Evolutionary conservation across 1,140 invertebrate genomes (phyloP).

Genomic region (Stegodyphus mimosarum): DNA sequence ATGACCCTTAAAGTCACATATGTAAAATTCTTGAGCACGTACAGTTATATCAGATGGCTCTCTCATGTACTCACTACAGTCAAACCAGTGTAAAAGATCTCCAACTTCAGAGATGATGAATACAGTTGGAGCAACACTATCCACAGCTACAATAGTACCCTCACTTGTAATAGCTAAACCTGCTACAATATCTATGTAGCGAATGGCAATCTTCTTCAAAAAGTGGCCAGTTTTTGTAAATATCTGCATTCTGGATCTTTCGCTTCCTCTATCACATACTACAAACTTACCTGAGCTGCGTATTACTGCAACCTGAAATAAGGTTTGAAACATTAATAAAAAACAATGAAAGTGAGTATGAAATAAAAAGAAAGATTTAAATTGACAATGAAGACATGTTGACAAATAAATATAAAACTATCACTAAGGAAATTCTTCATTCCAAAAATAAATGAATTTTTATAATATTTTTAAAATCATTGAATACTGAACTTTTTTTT

Average conservation of each 20-base stretch:
- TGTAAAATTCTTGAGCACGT: constrained; percentile 93
- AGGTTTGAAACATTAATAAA: neutral
- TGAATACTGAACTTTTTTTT: no score
- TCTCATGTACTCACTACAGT: constrained; percentile 95
- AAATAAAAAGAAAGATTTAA: no score
- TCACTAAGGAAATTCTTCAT: no score
- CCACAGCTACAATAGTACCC: constrained; percentile 95
- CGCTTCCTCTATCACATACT: constrained; percentile 95
- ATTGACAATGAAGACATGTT: no score
- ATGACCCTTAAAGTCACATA: constrained; percentile 98
- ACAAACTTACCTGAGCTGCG: constrained; percentile 89
- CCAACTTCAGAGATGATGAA: constrained; percentile 92
- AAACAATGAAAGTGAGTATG: no score
- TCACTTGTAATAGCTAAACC: constrained; percentile 89
- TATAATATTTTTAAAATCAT: no score
- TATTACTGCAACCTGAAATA: constrained; percentile 82
- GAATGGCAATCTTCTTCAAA: constrained; percentile 90
- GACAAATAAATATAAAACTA: no score
- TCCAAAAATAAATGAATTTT: no score
- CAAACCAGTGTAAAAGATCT: constrained; percentile 92
- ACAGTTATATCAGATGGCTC: constrained; percentile 97
- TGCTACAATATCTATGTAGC: constrained; percentile 97
- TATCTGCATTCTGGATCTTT: constrained; percentile 96
- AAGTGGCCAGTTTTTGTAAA: constrained; percentile 75
- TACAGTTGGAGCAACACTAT: constrained; percentile 96